A percentile compares a stretch with the other conserved stretches of the same genome.
phyloP scores from a whole-genome alignment of 2,888 invertebrate genomes.

The Heterodera filipjevi region DNA sequence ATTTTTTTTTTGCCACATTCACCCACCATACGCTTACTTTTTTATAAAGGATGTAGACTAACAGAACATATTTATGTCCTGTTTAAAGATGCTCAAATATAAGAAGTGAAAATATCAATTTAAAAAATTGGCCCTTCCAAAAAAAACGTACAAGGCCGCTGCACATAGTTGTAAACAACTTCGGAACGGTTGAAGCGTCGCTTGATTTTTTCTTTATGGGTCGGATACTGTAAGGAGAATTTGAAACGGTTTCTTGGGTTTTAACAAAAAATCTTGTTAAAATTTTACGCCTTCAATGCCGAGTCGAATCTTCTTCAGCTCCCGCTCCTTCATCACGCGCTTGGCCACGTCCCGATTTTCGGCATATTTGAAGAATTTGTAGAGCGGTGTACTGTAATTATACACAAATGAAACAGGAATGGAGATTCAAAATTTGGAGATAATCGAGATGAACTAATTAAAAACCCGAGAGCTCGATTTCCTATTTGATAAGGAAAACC shows the following conservation, averaged over 20 bases:
- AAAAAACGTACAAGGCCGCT: slow-evolving; percentile 66
- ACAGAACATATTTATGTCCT: no score
- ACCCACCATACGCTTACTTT: no score
- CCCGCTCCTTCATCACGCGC: slow-evolving; percentile 95
- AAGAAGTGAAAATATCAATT: neutral
- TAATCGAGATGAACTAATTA: no score
- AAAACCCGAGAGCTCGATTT: no score
- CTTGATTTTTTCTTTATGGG: slow-evolving; percentile 97
- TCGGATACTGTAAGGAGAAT: slow-evolving; percentile 76
- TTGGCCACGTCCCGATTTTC: slow-evolving; percentile 99
- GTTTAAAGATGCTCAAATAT: no score
- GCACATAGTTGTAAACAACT: slow-evolving; percentile 98
- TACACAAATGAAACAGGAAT: no score
- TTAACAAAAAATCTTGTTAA: slow-evolving; percentile 75
- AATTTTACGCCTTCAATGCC: slow-evolving; percentile 80
- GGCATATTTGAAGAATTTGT: slow-evolving; percentile 96
- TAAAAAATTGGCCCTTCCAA: neutral
- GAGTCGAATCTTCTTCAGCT: slow-evolving; percentile 94
- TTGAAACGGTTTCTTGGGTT: neutral
- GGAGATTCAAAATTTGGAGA: no score
- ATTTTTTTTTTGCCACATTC: no score
- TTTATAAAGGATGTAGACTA: no score
- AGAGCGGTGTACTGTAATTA: slow-evolving; percentile 22
- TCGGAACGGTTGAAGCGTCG: slow-evolving; percentile 91
- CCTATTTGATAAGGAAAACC: no score